A percentile compares a stretch with the other conserved stretches of the same genome.
Conservation (phyloP, 2,113 vertebrate species). For the Tupaia chinensis region DNA sequence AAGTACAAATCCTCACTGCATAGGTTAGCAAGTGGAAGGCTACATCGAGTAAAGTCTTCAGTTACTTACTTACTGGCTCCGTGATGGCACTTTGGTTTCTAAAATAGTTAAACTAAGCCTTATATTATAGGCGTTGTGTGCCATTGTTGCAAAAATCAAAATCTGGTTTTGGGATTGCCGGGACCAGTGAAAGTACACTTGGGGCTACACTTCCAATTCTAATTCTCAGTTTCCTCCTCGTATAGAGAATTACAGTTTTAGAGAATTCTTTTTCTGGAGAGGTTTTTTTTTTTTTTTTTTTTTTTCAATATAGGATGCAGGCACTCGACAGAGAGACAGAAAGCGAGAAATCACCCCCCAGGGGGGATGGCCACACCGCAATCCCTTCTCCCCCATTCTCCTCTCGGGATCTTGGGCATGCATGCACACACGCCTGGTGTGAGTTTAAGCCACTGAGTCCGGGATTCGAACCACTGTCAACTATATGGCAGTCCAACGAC, state of each 20-base stretch:
- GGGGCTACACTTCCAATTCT: background rate
- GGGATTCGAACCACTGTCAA: no score
- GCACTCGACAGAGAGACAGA: no score
- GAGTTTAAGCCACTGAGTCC: no score
- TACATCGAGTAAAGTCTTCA: background rate
- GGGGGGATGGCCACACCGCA: no score
- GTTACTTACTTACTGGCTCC: conserved; percentile 32
- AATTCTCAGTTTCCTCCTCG: background rate
- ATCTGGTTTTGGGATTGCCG: background rate
- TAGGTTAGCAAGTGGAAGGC: background rate
- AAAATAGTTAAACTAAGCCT: conserved; percentile 47
- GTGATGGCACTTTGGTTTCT: conserved; percentile 28
- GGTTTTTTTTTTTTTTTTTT: no score
- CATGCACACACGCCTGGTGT: no score
- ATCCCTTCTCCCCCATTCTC: no score
- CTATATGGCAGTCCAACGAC: no score
- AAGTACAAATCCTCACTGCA: background rate
- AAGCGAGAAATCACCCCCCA: no score
- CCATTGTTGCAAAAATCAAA: background rate
- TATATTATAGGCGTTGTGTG: conserved; percentile 39
- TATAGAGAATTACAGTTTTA: background rate
- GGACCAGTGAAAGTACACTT: background rate
- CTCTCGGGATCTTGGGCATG: no score
- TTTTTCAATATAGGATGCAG: no score
- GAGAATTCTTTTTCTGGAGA: background rate